phyloP scores from a whole-genome alignment of 2,113 vertebrate genomes.

The Ctenodactylus gundi region DNA sequence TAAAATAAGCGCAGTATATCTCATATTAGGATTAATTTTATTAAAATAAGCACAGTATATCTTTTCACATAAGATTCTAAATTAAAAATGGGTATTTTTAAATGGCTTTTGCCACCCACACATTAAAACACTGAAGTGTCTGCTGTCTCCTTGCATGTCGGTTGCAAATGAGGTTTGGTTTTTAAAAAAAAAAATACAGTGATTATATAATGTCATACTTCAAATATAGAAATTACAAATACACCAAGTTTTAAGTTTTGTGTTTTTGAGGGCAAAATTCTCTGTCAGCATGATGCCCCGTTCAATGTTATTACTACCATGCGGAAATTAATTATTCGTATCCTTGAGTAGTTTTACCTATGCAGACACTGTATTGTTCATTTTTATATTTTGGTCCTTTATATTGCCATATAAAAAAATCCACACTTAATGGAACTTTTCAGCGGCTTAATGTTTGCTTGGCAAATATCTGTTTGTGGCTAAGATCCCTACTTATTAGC shows the following conservation, averaged over 20 bases:
- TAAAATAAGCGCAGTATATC: too few species aligned
- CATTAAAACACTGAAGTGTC: neutral
- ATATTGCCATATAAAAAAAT: neutral
- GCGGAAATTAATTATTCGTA: neutral
- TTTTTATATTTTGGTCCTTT: neutral
- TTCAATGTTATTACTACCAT: neutral
- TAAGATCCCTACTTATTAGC: neutral
- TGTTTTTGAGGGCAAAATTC: neutral
- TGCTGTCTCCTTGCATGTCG: neutral
- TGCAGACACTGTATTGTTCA: neutral
- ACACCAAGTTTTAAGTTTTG: neutral
- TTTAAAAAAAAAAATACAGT: neutral
- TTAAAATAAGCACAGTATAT: neutral
- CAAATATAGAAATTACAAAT: slow-evolving; percentile 23
- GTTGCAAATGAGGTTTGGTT: neutral
- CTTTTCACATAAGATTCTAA: neutral
- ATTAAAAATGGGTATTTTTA: neutral
- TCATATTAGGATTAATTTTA: neutral
- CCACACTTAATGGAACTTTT: neutral
- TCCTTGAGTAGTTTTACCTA: neutral
- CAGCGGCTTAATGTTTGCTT: neutral
- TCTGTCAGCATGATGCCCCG: neutral
- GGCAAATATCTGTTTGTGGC: neutral
- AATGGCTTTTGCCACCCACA: neutral
- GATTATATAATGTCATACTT: neutral